These are phyloP conservation scores for Cherax quadricarinatus DNA, from an alignment of 1,140 invertebrate genomes.

Conservation along the genomic window DNA sequence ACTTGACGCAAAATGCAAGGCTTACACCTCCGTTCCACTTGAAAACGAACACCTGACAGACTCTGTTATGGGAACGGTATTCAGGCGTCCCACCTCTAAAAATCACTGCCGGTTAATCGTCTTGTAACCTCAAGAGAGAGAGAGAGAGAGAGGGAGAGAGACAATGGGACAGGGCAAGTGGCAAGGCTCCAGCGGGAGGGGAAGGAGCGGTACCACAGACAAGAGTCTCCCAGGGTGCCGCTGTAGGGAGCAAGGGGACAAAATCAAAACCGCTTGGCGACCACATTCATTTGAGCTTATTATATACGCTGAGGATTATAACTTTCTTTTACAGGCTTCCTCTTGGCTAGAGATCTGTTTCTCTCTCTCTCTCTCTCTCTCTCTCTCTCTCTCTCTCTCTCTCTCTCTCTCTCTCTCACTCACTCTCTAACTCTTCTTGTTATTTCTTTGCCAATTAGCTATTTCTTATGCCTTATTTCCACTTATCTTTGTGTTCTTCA, in stretches of 20 bases:
- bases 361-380: slow-evolving; percentile 2
- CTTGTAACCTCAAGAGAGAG: not conserved
- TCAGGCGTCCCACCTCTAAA: too few relatives aligned
- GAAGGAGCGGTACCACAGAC: slow-evolving; percentile 15
- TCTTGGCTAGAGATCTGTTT: not conserved
- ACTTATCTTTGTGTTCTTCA: too few relatives aligned
- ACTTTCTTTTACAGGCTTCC: not conserved
- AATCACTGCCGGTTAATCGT: not conserved
- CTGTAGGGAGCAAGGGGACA: slow-evolving; percentile 46
- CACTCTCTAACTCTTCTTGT: too few relatives aligned
- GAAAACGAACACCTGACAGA: too few relatives aligned
- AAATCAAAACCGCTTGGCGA: slow-evolving; percentile 56
- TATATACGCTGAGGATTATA: slow-evolving; percentile 10
- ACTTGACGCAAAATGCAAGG: slow-evolving; percentile 7
- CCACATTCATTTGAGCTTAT: slow-evolving; percentile 62
- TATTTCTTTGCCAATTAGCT: too few relatives aligned
- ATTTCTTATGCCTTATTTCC: too few relatives aligned
- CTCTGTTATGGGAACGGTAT: too few relatives aligned
- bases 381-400: not conserved
- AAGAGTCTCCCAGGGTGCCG: slow-evolving; percentile 44
- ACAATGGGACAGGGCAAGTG: not conserved
- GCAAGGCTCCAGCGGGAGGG: not conserved
- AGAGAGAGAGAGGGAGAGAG: not conserved
- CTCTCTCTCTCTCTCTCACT: too few relatives aligned
- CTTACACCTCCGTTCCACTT: not conserved